Conservation (phyloP, 2,888 invertebrate genomes). For the Microplitis manilae region DNA sequence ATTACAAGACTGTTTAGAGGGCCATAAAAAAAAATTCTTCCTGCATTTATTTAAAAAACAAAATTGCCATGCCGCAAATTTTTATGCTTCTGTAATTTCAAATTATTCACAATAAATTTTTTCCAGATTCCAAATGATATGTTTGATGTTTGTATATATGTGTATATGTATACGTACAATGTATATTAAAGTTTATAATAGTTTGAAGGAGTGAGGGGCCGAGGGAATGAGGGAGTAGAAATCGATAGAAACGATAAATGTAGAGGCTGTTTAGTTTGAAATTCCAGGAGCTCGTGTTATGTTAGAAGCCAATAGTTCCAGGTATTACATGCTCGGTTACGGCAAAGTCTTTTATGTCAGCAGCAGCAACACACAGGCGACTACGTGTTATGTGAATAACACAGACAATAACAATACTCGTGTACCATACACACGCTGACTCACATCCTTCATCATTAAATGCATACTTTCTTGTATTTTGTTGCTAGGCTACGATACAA, state of each 20-base stretch:
- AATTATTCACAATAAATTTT: too few species aligned
- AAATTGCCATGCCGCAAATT: neutral
- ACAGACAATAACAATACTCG: constrained; percentile 7
- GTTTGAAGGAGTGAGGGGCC: constrained; percentile 19
- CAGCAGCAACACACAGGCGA: constrained; percentile 9
- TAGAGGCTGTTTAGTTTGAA: constrained; percentile 26
- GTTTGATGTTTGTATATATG: neutral
- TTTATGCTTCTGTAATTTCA: neutral
- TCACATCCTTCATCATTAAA: constrained; percentile 1
- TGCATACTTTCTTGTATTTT: neutral
- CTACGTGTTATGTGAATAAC: constrained; percentile 20
- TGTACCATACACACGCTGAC: neutral
- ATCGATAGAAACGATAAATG: constrained; percentile 39
- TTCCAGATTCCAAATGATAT: too few species aligned
- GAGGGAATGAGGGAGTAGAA: constrained; percentile 27
- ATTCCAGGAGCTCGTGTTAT: constrained; percentile 40
- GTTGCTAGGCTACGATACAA: neutral
- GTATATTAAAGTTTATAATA: neutral
- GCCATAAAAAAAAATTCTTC: constrained; percentile 44
- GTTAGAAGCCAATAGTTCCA: constrained; percentile 47
- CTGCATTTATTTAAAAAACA: neutral
- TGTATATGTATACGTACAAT: neutral
- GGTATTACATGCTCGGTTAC: constrained; percentile 53
- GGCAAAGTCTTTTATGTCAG: constrained; percentile 38
- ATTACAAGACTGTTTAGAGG: neutral